Conservation (phyloP, 2,797 vertebrate species). For the Spheniscus humboldti region DNA sequence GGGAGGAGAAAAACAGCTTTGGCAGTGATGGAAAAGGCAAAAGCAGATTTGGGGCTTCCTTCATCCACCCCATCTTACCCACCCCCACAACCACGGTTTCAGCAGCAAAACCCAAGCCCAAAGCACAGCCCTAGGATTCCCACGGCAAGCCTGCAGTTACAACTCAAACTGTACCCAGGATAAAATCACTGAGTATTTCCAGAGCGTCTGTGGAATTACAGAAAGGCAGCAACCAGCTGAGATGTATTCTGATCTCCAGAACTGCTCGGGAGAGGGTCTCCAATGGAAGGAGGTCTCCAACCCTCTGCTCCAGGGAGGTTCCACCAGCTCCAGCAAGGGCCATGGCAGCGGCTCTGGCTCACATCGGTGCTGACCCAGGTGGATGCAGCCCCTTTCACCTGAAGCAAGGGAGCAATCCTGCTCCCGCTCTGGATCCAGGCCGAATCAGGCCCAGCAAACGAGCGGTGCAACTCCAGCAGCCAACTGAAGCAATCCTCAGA, state of each 20-base stretch:
- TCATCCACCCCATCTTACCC: neutral
- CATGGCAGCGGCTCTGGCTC: neutral
- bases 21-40: neutral
- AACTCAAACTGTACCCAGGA: neutral
- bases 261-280: neutral
- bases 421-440: fast-evolving
- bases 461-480: neutral
- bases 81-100: neutral
- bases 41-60: neutral
- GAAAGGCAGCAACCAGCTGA: neutral
- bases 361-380: fast-evolving
- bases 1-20: neutral
- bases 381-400: neutral
- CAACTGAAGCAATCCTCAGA: neutral
- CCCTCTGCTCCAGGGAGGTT: neutral
- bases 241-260: neutral
- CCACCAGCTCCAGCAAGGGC: neutral
- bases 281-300: neutral
- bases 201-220: neutral
- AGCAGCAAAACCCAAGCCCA: neutral
- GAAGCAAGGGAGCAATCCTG: neutral
- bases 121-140: neutral
- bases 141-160: neutral
- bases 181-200: neutral
- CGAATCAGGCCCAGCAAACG: neutral